A percentile compares a stretch with the other conserved stretches of the same genome.
Conservation (phyloP, 2,797 vertebrate species). For the Myotis planiceps region DNA sequence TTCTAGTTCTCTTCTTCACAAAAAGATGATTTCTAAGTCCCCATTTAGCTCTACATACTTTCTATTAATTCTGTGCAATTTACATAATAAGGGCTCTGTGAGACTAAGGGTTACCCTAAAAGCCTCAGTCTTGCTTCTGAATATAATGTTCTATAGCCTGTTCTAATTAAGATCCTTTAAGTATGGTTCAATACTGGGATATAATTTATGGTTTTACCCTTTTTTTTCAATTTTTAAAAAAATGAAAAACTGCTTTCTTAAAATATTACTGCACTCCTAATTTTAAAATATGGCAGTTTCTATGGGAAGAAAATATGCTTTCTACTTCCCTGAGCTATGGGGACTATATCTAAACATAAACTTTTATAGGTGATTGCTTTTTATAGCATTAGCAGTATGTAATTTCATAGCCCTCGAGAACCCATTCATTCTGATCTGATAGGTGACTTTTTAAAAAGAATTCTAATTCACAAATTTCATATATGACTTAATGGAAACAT, state of each 20-base stretch:
- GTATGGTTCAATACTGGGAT: neutral
- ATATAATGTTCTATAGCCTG: neutral
- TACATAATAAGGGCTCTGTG: conserved; percentile 20
- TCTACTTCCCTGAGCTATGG: neutral
- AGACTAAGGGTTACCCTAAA: conserved; percentile 12
- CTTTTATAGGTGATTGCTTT: neutral
- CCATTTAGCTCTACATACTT: neutral
- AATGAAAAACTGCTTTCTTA: conserved; percentile 30
- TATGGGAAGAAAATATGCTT: conserved; percentile 23
- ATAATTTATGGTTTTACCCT: conserved; percentile 25
- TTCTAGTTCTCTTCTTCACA: neutral
- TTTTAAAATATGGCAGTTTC: conserved; percentile 3
- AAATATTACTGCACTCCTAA: neutral
- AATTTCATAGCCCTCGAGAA: neutral
- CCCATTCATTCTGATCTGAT: neutral
- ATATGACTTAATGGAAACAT: neutral
- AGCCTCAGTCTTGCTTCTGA: neutral
- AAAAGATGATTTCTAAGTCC: neutral
- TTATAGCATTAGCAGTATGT: neutral
- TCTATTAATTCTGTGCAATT: neutral
- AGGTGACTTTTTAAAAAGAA: neutral
- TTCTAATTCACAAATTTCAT: conserved; percentile 31
- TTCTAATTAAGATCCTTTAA: conserved; percentile 21
- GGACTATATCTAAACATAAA: neutral
- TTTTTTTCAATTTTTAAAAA: neutral